Conservation (phyloP, 2,797 vertebrate species). For the Liasis olivaceus region DNA sequence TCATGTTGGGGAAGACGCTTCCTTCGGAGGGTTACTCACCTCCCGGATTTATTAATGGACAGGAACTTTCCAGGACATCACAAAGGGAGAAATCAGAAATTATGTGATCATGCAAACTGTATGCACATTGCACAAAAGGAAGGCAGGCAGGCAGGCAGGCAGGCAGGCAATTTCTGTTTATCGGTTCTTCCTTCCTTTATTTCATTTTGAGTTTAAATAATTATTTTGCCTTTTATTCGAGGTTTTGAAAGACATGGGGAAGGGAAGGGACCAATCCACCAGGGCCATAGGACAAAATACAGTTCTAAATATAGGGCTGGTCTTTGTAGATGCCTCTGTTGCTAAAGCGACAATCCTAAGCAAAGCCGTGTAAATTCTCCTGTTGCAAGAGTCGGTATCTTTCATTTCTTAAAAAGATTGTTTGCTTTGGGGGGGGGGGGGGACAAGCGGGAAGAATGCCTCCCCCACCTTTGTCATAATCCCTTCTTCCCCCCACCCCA, state of each 20-base stretch:
- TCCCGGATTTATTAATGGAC: constrained; percentile 87
- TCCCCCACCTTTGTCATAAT: constrained; percentile 47
- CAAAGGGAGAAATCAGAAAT: constrained; percentile 75
- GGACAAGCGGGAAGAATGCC: too few species aligned
- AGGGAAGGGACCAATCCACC: not conserved
- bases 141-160: not conserved
- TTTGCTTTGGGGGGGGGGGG: constrained; percentile 41
- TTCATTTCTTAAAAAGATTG: constrained; percentile 64
- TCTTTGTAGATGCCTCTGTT: not conserved
- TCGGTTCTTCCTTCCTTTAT: constrained; percentile 61
- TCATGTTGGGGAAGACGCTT: constrained; percentile 77
- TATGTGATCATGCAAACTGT: constrained; percentile 70
- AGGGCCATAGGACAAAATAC: constrained; percentile 26
- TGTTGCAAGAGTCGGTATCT: constrained; percentile 52
- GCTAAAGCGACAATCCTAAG: constrained; percentile 18
- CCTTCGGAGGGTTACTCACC: constrained; percentile 70
- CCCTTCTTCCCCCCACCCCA: not conserved
- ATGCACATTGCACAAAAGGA: constrained; percentile 47
- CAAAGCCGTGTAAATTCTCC: constrained; percentile 48
- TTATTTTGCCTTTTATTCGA: constrained; percentile 71
- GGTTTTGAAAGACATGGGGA: constrained; percentile 26
- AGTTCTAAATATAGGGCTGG: constrained; percentile 18
- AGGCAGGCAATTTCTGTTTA: constrained; percentile 62
- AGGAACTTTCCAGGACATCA: constrained; percentile 73
- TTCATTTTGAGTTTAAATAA: constrained; percentile 69